A percentile compares a stretch with the other conserved stretches of the same genome.
Conservation (phyloP, 2,797 vertebrate species). For the Sebastes kiyomatsui region DNA sequence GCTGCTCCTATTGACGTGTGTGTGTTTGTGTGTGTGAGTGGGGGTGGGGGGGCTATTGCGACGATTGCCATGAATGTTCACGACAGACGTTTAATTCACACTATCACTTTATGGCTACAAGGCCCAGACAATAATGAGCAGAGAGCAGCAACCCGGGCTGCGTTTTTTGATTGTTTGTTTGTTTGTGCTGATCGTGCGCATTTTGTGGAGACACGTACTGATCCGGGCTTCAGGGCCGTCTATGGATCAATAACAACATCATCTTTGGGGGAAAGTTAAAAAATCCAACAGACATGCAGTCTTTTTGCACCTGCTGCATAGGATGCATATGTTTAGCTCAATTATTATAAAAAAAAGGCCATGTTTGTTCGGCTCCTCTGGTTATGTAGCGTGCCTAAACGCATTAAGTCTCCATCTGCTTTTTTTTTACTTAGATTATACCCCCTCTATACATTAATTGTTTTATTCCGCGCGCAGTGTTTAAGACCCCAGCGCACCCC, state of each 20-base stretch:
- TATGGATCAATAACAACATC: constrained; percentile 42
- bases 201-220: constrained; percentile 11
- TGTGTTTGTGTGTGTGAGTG: not conserved
- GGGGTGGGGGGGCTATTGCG: not conserved
- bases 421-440: constrained; percentile 77
- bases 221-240: not conserved
- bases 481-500: constrained; percentile 65
- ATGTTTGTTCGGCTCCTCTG: constrained; percentile 64
- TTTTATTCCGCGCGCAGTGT: constrained; percentile 72
- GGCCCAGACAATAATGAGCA: constrained; percentile 21
- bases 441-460: constrained; percentile 79
- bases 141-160: not conserved
- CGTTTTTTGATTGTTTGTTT: constrained; percentile 26
- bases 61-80: constrained; percentile 69
- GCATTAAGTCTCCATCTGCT: constrained; percentile 83
- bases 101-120: constrained; percentile 82
- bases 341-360: constrained; percentile 51
- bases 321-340: constrained; percentile 52
- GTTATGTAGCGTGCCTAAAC: constrained; percentile 82
- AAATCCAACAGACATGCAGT: constrained; percentile 29
- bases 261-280: constrained; percentile 41
- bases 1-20: constrained; percentile 85
- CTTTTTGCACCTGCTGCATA: constrained; percentile 68
- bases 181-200: constrained; percentile 44
- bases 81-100: constrained; percentile 83